phyloP scores from a whole-genome alignment of 2,113 vertebrate genomes.

The Spea bombifrons region DNA sequence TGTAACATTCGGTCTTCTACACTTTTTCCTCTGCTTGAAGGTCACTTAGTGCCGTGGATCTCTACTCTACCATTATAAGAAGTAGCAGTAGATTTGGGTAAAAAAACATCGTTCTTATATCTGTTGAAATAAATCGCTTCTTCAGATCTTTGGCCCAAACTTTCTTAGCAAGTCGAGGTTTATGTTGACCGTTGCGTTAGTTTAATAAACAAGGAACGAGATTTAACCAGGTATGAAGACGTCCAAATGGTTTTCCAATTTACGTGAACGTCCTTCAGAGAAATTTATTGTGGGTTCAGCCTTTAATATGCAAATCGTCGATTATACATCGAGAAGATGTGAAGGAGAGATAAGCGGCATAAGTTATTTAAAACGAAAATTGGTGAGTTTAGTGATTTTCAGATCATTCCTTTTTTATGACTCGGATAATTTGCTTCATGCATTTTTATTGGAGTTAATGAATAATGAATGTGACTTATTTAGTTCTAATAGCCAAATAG shows the following conservation, averaged over 20 bases:
- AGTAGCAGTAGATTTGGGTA: too few relatives aligned
- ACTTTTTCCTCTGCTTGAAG: too few relatives aligned
- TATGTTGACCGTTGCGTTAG: too few relatives aligned
- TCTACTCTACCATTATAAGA: too few relatives aligned
- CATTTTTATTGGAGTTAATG: constrained; percentile 4
- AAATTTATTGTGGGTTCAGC: neutral
- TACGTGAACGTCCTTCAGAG: neutral
- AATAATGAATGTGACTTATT: neutral
- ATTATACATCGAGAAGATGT: neutral
- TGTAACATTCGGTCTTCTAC: too few relatives aligned
- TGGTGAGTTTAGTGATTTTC: neutral
- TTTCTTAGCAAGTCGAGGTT: too few relatives aligned
- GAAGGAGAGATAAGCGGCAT: neutral
- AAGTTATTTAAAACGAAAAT: neutral
- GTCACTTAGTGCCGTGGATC: too few relatives aligned
- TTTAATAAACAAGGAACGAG: too few relatives aligned
- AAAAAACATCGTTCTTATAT: too few relatives aligned
- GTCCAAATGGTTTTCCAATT: neutral
- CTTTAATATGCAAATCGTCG: constrained; percentile 15
- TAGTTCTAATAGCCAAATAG: neutral
- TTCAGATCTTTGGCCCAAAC: too few relatives aligned
- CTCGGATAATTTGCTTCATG: constrained; percentile 1
- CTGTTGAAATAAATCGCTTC: too few relatives aligned
- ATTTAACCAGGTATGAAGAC: neutral
- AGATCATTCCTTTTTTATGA: neutral